Percentiles rank a stretch among this genome's conserved stretches.
Conservation (phyloP, 2,113 vertebrate genomes). For the Glareola pratincola region DNA sequence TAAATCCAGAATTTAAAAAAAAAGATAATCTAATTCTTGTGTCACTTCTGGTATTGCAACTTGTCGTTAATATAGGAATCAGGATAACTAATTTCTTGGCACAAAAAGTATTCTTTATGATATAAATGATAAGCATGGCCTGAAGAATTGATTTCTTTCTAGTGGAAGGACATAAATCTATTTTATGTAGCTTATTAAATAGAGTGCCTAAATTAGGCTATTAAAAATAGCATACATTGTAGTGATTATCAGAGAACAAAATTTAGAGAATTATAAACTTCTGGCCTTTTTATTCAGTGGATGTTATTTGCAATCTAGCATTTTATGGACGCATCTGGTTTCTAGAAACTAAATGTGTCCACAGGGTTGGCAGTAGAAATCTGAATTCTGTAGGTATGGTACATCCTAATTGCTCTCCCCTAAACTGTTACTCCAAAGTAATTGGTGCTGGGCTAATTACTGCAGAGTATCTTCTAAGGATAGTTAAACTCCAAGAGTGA, state of each 20-base stretch:
- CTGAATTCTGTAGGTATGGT: conserved; percentile 60
- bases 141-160: conserved; percentile 83
- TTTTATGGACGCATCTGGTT: conserved; percentile 68
- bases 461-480: conserved; percentile 69
- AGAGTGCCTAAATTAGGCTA: conserved; percentile 87
- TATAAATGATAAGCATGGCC: conserved; percentile 80
- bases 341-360: conserved; percentile 70
- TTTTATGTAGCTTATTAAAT: conserved; percentile 84
- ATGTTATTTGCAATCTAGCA: conserved; percentile 70
- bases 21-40: conserved; percentile 52
- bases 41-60: conserved; percentile 59
- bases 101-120: conserved; percentile 76
- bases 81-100: conserved; percentile 73
- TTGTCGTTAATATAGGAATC: conserved; percentile 63
- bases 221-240: conserved; percentile 77
- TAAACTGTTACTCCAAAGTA: conserved; percentile 54
- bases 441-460: conserved; percentile 67
- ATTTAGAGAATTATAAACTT: conserved; percentile 79
- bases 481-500: conserved; percentile 65
- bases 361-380: conserved; percentile 66
- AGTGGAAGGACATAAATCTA: conserved; percentile 85
- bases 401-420: conserved; percentile 63
- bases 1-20: conserved; percentile 53
- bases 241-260: conserved; percentile 79
- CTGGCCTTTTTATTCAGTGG: conserved; percentile 80